Conservation (phyloP, 2,113 vertebrate species). For the Rhinopomastus cyanomelas region DNA sequence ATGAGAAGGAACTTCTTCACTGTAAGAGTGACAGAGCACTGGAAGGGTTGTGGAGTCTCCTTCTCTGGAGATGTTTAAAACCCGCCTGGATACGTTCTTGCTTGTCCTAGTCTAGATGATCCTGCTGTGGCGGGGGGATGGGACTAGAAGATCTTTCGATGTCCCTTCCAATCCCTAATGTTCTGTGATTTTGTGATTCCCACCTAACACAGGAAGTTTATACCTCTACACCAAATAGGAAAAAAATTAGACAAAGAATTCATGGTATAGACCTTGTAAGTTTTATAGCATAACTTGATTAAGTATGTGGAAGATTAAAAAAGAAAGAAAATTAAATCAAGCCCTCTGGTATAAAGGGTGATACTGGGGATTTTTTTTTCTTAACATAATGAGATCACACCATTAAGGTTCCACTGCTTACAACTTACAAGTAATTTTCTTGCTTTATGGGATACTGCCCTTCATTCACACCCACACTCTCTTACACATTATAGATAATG, state of each 20-base stretch:
- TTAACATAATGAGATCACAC: slow-evolving; percentile 43
- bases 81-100: no score
- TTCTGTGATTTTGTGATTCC: no score
- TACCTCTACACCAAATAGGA: not conserved
- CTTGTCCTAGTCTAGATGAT: no score
- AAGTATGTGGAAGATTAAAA: slow-evolving; percentile 4
- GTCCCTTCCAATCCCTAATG: no score
- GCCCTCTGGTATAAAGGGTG: not conserved
- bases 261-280: not conserved
- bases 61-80: no score
- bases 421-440: slow-evolving; percentile 62
- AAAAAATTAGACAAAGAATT: not conserved
- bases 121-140: no score
- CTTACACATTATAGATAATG: slow-evolving; percentile 56
- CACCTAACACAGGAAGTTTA: not conserved
- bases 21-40: no score
- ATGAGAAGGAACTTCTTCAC: no score
- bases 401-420: slow-evolving; percentile 15
- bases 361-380: not conserved
- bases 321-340: slow-evolving; percentile 13
- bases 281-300: not conserved
- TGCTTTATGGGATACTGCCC: slow-evolving; percentile 49
- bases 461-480: slow-evolving; percentile 45
- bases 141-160: no score
- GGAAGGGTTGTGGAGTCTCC: no score